Base-by-base conservation (phyloP, 2,888 invertebrate species). In the Caenorhabditis virilis region DNA sequence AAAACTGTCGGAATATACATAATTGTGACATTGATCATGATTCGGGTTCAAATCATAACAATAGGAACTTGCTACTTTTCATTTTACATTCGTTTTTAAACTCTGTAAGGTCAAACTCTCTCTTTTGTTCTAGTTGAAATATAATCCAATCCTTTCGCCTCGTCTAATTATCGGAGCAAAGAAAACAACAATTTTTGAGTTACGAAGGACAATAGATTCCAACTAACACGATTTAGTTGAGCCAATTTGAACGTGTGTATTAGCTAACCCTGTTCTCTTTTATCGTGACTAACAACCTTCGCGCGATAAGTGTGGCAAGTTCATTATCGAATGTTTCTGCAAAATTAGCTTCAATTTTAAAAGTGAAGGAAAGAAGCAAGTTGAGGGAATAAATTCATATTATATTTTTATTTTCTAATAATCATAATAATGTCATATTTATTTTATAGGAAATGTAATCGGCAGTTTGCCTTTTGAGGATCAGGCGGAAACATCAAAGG, bases 361-460 rank as follows among this genome's bases (percentile, higher is more conserved):
- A 30, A 30, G 6, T 30, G 30, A 30, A 30, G 30, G 30, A 16
- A 38, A 38, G 6, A 38, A 6, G n/a, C 38, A 6, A 6, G 38
- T 15, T 38, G 38, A 7, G 20, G 6, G 30, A 30, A 9, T 9
- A 30, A 30, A 30, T 9, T 30, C 30, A 30, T 9, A 9, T 6
- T 9, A 30, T 9, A 30, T 9, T 9, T 30, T 9, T 30, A 30
- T 30, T 9, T 30, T 30, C 13, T 6, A 6, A 30, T 30, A 9
- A 30, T 30, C 13, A 42, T 25, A 11, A 20, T 11, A 15, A 11
- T 42, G 26, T 6, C 25, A 23, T 43, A n/a, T n/a, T n/a, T n/a
- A n/a, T 52, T n/a, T 56, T 65, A 45, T 50, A 65, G 65, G 58
- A 36, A 65, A 62, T 58, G 52, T 66, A 36, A 61, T 65, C 57